These are phyloP conservation scores for Coluber constrictor DNA, from an alignment of 2,797 vertebrate species.

Conservation along the genomic window DNA sequence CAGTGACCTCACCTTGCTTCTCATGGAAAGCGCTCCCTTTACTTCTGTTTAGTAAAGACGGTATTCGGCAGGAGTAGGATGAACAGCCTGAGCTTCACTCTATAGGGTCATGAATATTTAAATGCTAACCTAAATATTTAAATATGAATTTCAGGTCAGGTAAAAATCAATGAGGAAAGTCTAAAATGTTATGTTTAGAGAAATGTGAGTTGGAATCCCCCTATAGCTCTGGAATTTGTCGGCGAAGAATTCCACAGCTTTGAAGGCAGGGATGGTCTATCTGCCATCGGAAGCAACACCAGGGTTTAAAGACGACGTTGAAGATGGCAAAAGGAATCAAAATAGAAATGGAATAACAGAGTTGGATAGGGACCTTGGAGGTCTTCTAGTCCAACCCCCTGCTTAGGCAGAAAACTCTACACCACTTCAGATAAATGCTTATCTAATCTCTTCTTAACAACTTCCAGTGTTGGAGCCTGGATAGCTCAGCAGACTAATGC, in stretches of 20 bases:
- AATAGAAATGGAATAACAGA: too few species aligned
- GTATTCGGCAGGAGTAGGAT: not conserved
- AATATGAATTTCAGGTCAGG: not conserved
- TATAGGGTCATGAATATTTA: not conserved
- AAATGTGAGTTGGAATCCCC: not conserved
- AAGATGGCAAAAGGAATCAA: not conserved
- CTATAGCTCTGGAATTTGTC: not conserved
- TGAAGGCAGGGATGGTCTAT: not conserved
- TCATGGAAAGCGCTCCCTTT: not conserved
- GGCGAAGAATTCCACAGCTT: not conserved
- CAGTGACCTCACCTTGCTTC: not conserved
- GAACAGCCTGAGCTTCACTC: rapidly evolving
- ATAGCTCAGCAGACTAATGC: too few species aligned
- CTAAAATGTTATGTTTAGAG: not conserved
- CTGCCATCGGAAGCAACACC: not conserved
- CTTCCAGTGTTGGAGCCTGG: too few species aligned
- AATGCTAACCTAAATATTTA: not conserved
- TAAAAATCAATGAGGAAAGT: not conserved
- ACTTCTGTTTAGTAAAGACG: not conserved
- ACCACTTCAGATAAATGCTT: too few species aligned
- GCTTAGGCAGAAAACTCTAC: too few species aligned
- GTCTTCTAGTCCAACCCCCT: too few species aligned
- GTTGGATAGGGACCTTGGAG: too few species aligned
- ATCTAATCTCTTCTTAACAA: too few species aligned
- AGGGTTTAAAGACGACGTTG: too few species aligned